phyloP scores from a whole-genome alignment of 2,113 vertebrate species.

The Macrotus californicus region DNA sequence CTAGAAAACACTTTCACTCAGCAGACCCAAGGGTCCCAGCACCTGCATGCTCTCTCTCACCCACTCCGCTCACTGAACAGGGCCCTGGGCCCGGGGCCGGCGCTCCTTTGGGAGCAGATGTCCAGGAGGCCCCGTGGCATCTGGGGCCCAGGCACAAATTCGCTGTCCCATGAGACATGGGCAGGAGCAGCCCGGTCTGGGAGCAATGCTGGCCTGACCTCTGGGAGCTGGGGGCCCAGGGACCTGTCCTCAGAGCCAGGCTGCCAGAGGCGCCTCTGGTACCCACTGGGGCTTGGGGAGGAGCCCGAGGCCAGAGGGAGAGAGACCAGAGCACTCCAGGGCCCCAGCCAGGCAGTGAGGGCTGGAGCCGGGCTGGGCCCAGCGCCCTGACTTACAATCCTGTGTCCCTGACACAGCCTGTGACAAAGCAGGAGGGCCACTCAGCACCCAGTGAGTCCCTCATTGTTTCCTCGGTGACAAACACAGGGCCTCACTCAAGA shows the following conservation, averaged over 20 bases:
- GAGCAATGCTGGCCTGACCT: neutral
- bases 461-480: neutral
- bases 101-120: neutral
- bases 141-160: neutral
- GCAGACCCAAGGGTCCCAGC: neutral
- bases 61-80: rapidly evolving
- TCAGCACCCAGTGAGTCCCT: neutral
- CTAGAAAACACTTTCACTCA: neutral
- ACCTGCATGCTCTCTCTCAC: rapidly evolving
- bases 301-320: neutral
- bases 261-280: neutral
- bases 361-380: no score
- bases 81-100: rapidly evolving
- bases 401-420: neutral
- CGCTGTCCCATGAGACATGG: neutral
- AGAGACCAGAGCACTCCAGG: rapidly evolving
- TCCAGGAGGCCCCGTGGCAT: neutral
- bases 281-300: rapidly evolving
- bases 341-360: rapidly evolving
- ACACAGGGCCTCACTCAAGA: rapidly evolving
- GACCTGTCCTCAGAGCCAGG: neutral
- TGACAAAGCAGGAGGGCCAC: rapidly evolving
- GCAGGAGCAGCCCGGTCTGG: neutral
- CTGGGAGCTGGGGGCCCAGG: neutral
- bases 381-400: neutral